These are phyloP conservation scores for Calliopsis andreniformis DNA, from an alignment of 1,140 invertebrate species.

Conservation along the genomic window DNA sequence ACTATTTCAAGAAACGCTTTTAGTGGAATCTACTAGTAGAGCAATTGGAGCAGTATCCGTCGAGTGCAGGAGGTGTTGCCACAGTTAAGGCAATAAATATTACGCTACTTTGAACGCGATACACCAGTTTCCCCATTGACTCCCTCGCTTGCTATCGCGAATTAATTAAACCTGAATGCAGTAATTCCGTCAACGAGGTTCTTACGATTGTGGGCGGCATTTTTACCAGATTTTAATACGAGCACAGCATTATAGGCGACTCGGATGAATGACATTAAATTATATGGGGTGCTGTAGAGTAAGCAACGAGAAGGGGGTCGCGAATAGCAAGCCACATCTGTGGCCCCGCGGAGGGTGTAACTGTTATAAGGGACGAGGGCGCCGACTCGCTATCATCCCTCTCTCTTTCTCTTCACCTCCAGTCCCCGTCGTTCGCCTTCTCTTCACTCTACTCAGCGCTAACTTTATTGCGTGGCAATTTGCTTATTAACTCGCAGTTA, in stretches of 20 bases:
- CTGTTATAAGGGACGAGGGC: conserved; percentile 66
- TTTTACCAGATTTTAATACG: conserved; percentile 79
- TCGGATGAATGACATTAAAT: conserved; percentile 80
- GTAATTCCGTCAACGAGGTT: conserved; percentile 40
- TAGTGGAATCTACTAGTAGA: no score
- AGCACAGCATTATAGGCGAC: conserved; percentile 70
- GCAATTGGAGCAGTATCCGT: no score
- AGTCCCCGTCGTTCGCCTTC: conserved; percentile 50
- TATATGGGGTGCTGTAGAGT: conserved; percentile 63
- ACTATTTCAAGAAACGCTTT: no score
- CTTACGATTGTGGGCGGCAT: conserved; percentile 59
- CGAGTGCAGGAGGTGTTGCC: background rate
- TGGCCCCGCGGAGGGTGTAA: conserved; percentile 75
- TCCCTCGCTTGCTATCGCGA: background rate
- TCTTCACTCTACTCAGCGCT: conserved; percentile 63
- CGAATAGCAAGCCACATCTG: conserved; percentile 78
- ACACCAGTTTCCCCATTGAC: background rate
- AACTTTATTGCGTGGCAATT: conserved; percentile 81
- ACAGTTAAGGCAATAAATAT: conserved; percentile 13
- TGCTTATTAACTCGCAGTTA: conserved; percentile 81
- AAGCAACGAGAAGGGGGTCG: conserved; percentile 39
- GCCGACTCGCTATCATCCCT: conserved; percentile 42
- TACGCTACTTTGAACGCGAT: background rate
- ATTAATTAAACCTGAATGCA: conserved; percentile 48
- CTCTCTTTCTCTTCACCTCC: conserved; percentile 23